Conservation (phyloP, 2,113 vertebrate species). For the Phalacrocorax aristotelis region DNA sequence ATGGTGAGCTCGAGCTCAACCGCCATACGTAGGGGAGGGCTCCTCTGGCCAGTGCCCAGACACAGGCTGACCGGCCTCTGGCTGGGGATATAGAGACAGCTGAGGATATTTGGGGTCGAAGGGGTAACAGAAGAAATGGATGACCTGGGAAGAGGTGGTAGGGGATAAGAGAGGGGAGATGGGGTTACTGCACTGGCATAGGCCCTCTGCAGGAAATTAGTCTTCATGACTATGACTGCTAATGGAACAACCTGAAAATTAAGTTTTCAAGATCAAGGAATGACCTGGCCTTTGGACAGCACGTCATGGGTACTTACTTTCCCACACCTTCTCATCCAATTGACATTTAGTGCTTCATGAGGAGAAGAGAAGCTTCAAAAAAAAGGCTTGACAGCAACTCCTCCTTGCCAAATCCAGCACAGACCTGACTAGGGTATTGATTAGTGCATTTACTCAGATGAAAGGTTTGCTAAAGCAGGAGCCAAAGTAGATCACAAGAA, state of each 20-base stretch:
- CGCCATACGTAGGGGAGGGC: accelerated
- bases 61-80: neutral
- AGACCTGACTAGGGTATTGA: neutral
- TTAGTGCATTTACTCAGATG: accelerated
- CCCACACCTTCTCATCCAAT: neutral
- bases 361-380: neutral
- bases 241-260: neutral
- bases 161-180: neutral
- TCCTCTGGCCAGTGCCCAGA: accelerated
- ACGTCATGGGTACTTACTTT: neutral
- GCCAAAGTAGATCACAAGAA: neutral
- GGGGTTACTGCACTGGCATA: neutral
- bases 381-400: neutral
- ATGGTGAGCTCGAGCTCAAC: neutral
- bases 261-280: neutral
- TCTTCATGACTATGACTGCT: neutral
- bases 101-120: neutral
- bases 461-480: neutral
- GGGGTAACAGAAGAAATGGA: neutral
- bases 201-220: neutral
- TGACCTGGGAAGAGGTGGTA: neutral
- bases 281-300: neutral
- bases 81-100: neutral
- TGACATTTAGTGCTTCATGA: neutral
- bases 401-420: neutral